Conservation (phyloP, 2,797 vertebrate genomes). For the Ctenopoma kingsleyae region DNA sequence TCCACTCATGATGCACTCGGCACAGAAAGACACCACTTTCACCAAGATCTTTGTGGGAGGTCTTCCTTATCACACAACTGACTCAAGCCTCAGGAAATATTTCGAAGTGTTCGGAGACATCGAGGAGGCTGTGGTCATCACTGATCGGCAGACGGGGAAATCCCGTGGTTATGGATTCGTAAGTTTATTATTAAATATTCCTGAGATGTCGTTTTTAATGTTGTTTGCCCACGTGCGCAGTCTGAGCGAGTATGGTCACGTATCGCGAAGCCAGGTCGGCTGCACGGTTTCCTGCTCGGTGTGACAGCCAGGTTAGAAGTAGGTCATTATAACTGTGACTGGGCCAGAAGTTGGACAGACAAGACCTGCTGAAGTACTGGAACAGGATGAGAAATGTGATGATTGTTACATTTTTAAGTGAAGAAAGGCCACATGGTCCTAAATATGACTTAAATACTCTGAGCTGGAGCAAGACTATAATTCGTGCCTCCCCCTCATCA, state of each 20-base stretch:
- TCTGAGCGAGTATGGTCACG: neutral
- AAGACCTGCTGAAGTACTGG: neutral
- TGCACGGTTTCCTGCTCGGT: neutral
- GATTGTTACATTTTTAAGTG: neutral
- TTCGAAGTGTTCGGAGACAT: constrained; percentile 98
- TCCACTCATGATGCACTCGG: constrained; percentile 91
- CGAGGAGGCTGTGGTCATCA: constrained; percentile 97
- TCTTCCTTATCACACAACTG: constrained; percentile 96
- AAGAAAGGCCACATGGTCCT: neutral
- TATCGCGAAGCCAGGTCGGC: too few species aligned
- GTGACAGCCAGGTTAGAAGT: constrained; percentile 4
- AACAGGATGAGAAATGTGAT: neutral
- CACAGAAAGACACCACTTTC: constrained; percentile 97
- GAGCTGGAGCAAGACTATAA: neutral
- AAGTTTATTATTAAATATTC: too few species aligned
- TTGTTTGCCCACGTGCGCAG: constrained; percentile 25
- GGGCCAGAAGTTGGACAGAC: neutral
- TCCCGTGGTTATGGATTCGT: constrained; percentile 98
- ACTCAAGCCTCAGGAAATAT: constrained; percentile 96
- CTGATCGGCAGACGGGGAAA: constrained; percentile 95
- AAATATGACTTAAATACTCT: neutral
- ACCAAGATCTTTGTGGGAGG: constrained; percentile 98
- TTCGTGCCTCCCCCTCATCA: neutral
- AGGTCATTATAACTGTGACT: neutral
- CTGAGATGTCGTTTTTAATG: constrained; percentile 1